These are phyloP conservation scores for Hippasteria phrygiana DNA, from an alignment of 53 echinoderm and acorn worm genomes.

Conservation along the genomic window DNA sequence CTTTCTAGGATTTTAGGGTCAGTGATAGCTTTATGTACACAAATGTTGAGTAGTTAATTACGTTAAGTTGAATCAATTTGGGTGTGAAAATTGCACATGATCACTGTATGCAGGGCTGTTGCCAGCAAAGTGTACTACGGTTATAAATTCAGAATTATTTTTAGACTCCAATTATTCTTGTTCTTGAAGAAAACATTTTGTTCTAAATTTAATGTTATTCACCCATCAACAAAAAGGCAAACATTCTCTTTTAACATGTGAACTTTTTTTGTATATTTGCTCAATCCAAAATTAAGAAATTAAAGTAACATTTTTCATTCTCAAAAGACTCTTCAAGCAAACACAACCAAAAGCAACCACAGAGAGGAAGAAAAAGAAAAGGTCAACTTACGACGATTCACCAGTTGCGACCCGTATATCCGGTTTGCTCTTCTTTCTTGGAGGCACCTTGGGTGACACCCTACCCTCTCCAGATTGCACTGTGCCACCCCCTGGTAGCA, in stretches of 20 bases:
- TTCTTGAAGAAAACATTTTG: no score
- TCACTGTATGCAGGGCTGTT: no score
- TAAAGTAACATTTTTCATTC: no score
- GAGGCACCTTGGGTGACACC: constrained; percentile 55
- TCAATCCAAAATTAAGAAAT: no score
- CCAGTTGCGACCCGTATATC: constrained; percentile 52
- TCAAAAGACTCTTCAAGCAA: no score
- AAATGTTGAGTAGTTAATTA: no score
- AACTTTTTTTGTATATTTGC: no score
- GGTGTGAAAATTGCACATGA: no score
- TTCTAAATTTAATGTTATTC: neutral
- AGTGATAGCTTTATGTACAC: neutral
- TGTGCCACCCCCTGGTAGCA: constrained; percentile 51
- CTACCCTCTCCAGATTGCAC: constrained; percentile 26
- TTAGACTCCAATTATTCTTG: no score
- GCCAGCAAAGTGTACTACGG: no score
- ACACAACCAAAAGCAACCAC: neutral
- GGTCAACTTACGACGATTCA: constrained; percentile 55
- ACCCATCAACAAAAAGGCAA: neutral
- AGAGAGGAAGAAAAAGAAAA: neutral
- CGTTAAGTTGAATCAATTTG: no score
- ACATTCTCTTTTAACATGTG: neutral
- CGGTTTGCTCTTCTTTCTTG: constrained; percentile 59
- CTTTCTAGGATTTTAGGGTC: neutral
- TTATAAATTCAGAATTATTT: no score